Evolutionary conservation across 2,797 vertebrate species (phyloP), one percentile per base, ranked within the genome.

Genomic region (Leptodactylus fallax): DNA sequence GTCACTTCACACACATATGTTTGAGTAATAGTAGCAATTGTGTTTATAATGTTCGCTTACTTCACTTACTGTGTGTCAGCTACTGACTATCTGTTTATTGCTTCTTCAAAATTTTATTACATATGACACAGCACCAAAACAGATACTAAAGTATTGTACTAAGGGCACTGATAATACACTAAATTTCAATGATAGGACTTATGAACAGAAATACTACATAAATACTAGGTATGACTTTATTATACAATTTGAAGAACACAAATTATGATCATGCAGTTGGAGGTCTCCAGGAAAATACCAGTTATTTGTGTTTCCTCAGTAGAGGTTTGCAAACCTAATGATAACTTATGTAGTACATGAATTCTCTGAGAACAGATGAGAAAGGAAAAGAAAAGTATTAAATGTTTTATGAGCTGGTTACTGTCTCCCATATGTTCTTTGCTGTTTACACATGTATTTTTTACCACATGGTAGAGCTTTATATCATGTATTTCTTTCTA

Each of bases 391-490:
- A 60, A 76, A 61, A 23, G 13, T 51, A 9, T 60, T 78, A 56
- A 79, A 86, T 86, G 69, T 79, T 79, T 79, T 79, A 86, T 86
- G 51, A 21, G 23, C 36, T 79, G 76, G 51, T 17, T 67, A 56
- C 63, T 69, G 49, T 3, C 49, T 79, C 65, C 58, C 17, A 60
- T 5, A 67, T 69, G 25, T 86, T 56, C 61, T 79, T 79, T 79
- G 82, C 14, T 85, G 83, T 85, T 78, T 85, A 67, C 49, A 51
- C 49, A 67, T 85, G 84, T 67, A 76, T 85, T 85, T 85, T 85
- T 85, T 85, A 76, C 82, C n/a, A 60, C 55, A 25, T 16, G 14
- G 19, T 58, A 61, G 61, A n/a, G n/a, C 36, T 9, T 85, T 60
- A 76, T 21, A 27, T 1, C 10, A 19, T 85, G 23, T 63, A 19